Evolutionary conservation across 2,888 invertebrate species (phyloP).

Genomic region (Protophormia terraenovae): DNA sequence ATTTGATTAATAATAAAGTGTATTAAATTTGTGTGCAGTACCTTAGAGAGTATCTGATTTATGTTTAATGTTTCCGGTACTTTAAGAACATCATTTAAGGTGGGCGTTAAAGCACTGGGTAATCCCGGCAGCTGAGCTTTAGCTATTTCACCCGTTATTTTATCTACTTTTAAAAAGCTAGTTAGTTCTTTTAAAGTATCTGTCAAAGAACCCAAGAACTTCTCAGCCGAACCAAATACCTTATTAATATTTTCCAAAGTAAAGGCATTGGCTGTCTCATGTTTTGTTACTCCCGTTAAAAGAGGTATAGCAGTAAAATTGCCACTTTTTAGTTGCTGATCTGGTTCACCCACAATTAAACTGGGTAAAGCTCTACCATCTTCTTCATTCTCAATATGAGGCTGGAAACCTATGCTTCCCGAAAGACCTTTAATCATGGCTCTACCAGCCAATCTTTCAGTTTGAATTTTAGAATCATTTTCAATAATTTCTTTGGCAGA

Average conservation of each 20-base stretch:
- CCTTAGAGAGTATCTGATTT: slow-evolving; percentile 77
- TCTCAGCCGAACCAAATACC: slow-evolving; percentile 76
- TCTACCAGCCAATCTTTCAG: slow-evolving; percentile 83
- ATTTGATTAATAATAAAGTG: background rate
- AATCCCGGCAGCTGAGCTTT: slow-evolving; percentile 77
- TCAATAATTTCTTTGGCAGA: slow-evolving; percentile 77
- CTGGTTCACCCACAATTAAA: slow-evolving; percentile 85
- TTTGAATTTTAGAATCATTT: slow-evolving; percentile 84
- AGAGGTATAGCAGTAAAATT: slow-evolving; percentile 85
- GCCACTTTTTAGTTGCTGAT: slow-evolving; percentile 83
- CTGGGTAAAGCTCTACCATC: slow-evolving; percentile 87
- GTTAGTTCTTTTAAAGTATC: slow-evolving; percentile 74
- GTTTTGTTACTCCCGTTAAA: slow-evolving; percentile 87
- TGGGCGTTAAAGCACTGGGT: slow-evolving; percentile 71
- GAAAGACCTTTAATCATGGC: slow-evolving; percentile 86
- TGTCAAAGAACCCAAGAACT: slow-evolving; percentile 75
- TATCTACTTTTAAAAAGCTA: slow-evolving; percentile 75
- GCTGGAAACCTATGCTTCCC: slow-evolving; percentile 85
- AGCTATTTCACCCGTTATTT: slow-evolving; percentile 75
- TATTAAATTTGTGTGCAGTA: slow-evolving; percentile 32
- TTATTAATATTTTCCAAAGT: slow-evolving; percentile 74
- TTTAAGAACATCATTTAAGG: slow-evolving; percentile 76
- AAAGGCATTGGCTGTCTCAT: slow-evolving; percentile 84
- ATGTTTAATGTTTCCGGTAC: slow-evolving; percentile 76
- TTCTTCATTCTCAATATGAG: slow-evolving; percentile 86